phyloP scores from a whole-genome alignment of 2,797 vertebrate species.

The Heliangelus exortis region DNA sequence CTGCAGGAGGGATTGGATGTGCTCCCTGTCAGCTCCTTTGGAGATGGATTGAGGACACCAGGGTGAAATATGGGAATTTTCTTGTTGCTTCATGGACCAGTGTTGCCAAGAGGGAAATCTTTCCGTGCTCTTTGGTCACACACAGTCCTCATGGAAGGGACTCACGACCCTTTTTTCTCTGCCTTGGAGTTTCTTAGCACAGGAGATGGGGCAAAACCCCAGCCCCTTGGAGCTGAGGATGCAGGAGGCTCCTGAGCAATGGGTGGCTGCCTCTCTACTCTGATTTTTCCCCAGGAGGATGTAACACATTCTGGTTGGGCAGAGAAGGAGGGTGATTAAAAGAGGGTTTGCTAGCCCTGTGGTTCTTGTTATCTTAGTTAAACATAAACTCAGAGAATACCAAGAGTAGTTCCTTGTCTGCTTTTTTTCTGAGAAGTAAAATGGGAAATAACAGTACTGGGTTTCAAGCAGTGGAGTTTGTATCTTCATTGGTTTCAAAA shows the following conservation, averaged over 20 bases:
- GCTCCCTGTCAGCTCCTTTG: not conserved
- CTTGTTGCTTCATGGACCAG: accelerated
- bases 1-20: not conserved
- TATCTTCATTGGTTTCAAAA: not conserved
- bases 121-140: not conserved
- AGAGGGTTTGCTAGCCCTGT: not conserved
- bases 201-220: not conserved
- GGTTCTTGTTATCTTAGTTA: not conserved
- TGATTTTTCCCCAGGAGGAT: not conserved
- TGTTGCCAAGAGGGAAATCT: not conserved
- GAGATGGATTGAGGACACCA: not conserved
- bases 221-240: not conserved
- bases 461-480: not conserved
- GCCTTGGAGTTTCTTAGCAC: not conserved
- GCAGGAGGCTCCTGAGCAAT: not conserved
- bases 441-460: accelerated
- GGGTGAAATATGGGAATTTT: accelerated
- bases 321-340: not conserved
- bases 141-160: not conserved
- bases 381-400: not conserved
- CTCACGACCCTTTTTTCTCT: not conserved
- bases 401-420: not conserved
- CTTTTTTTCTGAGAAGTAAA: not conserved
- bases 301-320: not conserved
- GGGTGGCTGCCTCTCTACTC: not conserved